A percentile compares a stretch with the other conserved stretches of the same genome.
These are phyloP conservation scores for Melanchra persicariae DNA, from an alignment of 2,888 invertebrate species.

Conservation along the genomic window DNA sequence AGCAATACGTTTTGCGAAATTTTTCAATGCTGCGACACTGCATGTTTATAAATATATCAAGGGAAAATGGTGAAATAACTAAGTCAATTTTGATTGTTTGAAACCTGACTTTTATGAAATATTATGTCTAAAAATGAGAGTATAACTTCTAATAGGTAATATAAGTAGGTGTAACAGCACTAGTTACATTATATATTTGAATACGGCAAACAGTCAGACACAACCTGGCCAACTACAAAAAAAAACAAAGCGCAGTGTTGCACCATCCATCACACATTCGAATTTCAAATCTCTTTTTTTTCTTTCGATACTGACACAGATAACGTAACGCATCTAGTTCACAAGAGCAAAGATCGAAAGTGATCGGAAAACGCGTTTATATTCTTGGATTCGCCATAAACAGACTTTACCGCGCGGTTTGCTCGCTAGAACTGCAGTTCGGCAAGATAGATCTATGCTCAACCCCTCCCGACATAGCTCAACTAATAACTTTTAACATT, in stretches of 20 bases:
- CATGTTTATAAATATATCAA: slow-evolving; percentile 39
- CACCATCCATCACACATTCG: slow-evolving; percentile 27
- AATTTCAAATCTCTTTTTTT: slow-evolving; percentile 37
- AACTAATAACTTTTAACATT: slow-evolving; percentile 64
- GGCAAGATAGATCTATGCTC: slow-evolving; percentile 37
- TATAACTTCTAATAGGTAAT: not conserved
- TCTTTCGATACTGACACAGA: slow-evolving; percentile 39
- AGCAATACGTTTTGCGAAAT: slow-evolving; percentile 47
- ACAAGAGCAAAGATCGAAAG: slow-evolving; percentile 66
- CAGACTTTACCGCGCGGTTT: slow-evolving; percentile 56
- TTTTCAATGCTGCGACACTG: slow-evolving; percentile 16
- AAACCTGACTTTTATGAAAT: slow-evolving; percentile 13
- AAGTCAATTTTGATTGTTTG: slow-evolving; percentile 32
- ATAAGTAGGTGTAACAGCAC: not conserved
- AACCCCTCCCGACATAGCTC: slow-evolving; percentile 63
- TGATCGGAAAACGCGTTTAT: slow-evolving; percentile 55
- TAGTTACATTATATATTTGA: too few species aligned
- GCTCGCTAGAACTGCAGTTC: slow-evolving; percentile 41
- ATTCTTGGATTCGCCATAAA: slow-evolving; percentile 58
- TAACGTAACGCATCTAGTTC: slow-evolving; percentile 41
- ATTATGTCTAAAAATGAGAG: not conserved
- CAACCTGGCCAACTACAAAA: slow-evolving; percentile 38
- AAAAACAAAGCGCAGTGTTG: slow-evolving; percentile 25
- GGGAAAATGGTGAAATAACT: slow-evolving; percentile 21
- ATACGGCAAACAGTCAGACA: too few species aligned